A percentile compares a stretch with the other conserved stretches of the same genome.
Evolutionary conservation across 2,797 vertebrate genomes (phyloP).

Genomic region (Calcarius lapponicus): DNA sequence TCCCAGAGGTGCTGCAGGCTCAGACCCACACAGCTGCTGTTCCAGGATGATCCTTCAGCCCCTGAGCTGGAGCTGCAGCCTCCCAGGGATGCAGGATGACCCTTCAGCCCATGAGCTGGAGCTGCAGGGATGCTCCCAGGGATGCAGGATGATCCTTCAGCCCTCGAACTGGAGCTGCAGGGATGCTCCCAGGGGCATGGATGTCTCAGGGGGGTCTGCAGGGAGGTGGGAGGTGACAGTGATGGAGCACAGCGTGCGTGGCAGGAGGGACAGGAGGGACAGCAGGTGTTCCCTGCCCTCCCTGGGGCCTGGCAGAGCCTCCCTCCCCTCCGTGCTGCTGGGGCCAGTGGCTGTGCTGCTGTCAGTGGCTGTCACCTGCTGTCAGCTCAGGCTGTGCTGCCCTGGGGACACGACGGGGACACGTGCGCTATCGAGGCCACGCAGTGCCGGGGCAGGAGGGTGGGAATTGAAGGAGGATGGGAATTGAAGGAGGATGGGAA

Average conservation of each 20-base stretch:
- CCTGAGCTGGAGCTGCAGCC: background rate
- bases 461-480: slow-evolving; percentile 1
- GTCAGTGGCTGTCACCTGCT: background rate
- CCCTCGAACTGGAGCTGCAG: rapidly evolving
- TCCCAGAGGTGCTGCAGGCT: background rate
- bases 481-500: slow-evolving; percentile 26
- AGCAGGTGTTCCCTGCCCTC: background rate
- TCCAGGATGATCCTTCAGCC: background rate
- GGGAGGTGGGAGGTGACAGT: background rate
- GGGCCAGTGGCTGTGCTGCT: background rate
- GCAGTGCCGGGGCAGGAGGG: background rate
- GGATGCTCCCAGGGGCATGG: background rate
- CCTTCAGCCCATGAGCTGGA: too few species aligned
- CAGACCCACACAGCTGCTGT: background rate
- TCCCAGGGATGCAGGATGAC: background rate
- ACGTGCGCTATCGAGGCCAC: background rate
- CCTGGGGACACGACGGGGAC: background rate
- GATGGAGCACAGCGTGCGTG: rapidly evolving
- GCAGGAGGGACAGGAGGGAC: background rate
- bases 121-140: too few species aligned
- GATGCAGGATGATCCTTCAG: too few species aligned
- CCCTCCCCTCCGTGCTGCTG: background rate
- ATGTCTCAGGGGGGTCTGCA: background rate
- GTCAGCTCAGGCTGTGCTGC: background rate
- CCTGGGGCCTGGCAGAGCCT: background rate